phyloP scores from a whole-genome alignment of 2,888 invertebrate species.

The Epiblema foenella region DNA sequence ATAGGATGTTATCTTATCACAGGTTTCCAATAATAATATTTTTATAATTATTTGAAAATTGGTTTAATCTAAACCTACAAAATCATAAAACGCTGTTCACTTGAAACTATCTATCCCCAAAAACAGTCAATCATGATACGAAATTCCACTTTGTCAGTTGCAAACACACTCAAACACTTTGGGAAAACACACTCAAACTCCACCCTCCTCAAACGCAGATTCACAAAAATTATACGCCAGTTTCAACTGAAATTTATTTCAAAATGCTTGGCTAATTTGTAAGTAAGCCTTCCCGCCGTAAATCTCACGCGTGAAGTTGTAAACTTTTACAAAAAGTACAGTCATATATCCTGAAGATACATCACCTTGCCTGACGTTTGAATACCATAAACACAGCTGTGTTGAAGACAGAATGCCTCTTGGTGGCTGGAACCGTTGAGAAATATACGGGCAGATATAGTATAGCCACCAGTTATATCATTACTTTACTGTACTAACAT shows the following conservation, averaged over 20 bases:
- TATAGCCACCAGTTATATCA: too few relatives aligned
- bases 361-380: conserved; percentile 74
- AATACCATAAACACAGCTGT: conserved; percentile 56
- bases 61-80: too few relatives aligned
- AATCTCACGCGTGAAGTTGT: conserved; percentile 71
- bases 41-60: too few relatives aligned
- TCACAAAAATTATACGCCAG: conserved; percentile 41
- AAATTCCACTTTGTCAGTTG: not conserved
- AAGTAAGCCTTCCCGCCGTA: conserved; percentile 66
- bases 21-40: too few relatives aligned
- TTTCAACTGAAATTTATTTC: conserved; percentile 54
- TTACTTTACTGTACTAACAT: too few relatives aligned
- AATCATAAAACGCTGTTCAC: too few relatives aligned
- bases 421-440: not conserved
- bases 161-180: not conserved
- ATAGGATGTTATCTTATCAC: too few relatives aligned
- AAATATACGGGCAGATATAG: not conserved
- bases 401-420: conserved; percentile 4
- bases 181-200: not conserved
- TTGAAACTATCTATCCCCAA: not conserved
- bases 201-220: conserved; percentile 44
- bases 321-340: conserved; percentile 75
- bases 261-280: conserved; percentile 67
- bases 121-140: not conserved
- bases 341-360: conserved; percentile 75